Conservation (phyloP, 2,113 vertebrate genomes). For the Ammodytes marinus region DNA sequence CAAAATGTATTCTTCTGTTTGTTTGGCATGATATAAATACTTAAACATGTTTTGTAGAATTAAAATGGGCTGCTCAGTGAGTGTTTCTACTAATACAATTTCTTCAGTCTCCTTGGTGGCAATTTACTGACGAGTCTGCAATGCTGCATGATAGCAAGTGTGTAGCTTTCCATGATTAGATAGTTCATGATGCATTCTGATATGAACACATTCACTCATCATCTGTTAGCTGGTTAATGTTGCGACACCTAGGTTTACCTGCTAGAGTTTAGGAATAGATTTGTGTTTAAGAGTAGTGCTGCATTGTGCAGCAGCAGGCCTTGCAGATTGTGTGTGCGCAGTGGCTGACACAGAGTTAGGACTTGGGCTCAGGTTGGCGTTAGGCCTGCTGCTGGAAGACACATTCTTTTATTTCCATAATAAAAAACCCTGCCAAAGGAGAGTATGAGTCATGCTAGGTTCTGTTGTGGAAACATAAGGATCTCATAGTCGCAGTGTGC, state of each 20-base stretch:
- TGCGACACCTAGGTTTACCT: background rate
- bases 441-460: constrained; percentile 59
- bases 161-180: background rate
- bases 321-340: background rate
- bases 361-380: constrained; percentile 28
- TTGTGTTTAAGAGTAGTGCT: background rate
- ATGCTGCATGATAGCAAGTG: background rate
- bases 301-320: no score
- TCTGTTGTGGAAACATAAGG: constrained; percentile 69
- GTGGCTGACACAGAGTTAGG: constrained; percentile 15
- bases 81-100: background rate
- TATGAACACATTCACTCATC: background rate
- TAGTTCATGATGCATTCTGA: background rate
- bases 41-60: background rate
- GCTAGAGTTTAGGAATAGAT: background rate
- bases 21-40: constrained; percentile 18
- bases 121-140: background rate
- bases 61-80: background rate
- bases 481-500: constrained; percentile 20
- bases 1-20: constrained; percentile 26
- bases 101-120: background rate
- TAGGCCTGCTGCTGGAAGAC: constrained; percentile 32
- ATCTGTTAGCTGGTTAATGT: background rate
- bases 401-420: constrained; percentile 60
- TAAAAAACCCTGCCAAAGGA: constrained; percentile 59